phyloP scores from a whole-genome alignment of 2,888 invertebrate species.

The Tetramorium bicarinatum region DNA sequence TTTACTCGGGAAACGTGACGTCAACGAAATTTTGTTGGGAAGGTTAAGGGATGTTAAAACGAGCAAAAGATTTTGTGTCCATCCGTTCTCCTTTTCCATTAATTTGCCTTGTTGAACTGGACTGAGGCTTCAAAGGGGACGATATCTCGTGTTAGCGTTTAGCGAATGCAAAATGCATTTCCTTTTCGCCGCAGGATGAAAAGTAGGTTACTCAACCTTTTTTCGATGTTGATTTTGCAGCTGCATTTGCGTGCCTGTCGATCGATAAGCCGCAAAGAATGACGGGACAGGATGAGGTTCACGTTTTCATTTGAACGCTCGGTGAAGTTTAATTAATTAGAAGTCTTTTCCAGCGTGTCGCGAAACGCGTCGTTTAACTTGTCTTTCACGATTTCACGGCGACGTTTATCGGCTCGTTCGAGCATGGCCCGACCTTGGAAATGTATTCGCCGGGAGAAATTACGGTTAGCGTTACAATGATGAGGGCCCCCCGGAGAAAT shows the following conservation, averaged over 20 bases:
- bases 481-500: background rate
- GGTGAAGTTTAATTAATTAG: slow-evolving; percentile 54
- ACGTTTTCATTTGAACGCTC: slow-evolving; percentile 38
- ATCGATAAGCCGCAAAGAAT: slow-evolving; percentile 60
- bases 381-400: slow-evolving; percentile 40
- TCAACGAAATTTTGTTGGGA: background rate
- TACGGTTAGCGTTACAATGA: slow-evolving; percentile 28
- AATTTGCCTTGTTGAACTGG: background rate
- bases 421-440: slow-evolving; percentile 35
- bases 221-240: slow-evolving; percentile 59
- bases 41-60: background rate
- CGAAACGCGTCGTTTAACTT: slow-evolving; percentile 35
- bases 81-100: background rate
- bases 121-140: background rate
- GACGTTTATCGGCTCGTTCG: slow-evolving; percentile 47
- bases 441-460: slow-evolving; percentile 35
- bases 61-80: background rate
- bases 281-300: slow-evolving; percentile 39
- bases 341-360: slow-evolving; percentile 42
- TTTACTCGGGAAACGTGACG: background rate
- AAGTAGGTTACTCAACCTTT: slow-evolving; percentile 49
- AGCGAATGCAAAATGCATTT: slow-evolving; percentile 32
- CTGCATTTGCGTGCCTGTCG: slow-evolving; percentile 58
- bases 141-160: background rate
- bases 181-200: slow-evolving; percentile 3